Evolutionary conservation across 2,888 invertebrate genomes (phyloP).

Genomic region (Marronus borbonicus): DNA sequence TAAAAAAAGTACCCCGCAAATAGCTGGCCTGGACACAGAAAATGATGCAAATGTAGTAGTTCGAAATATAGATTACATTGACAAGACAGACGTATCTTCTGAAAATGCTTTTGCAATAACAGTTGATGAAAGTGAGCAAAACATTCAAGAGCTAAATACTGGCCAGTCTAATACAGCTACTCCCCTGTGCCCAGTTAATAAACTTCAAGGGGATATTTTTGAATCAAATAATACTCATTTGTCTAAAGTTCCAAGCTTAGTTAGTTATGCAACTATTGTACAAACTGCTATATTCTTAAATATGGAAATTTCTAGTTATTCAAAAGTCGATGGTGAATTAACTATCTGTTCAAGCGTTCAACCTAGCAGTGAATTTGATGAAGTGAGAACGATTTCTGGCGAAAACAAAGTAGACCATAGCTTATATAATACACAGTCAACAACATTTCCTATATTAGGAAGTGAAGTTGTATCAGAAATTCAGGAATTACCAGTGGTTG

Average conservation of each 20-base stretch:
- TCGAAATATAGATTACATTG: too few relatives aligned
- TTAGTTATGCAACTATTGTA: not conserved
- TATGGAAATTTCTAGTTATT: constrained; percentile 24
- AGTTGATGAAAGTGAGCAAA: not conserved
- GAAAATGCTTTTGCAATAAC: not conserved
- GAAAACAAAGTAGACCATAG: too few relatives aligned
- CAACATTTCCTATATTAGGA: not conserved
- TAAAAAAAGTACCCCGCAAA: too few relatives aligned
- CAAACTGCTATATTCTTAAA: not conserved
- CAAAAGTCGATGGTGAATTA: not conserved
- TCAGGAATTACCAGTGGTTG: not conserved
- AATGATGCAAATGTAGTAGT: too few relatives aligned
- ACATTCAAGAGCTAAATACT: not conserved
- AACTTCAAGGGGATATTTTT: not conserved
- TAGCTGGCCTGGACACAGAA: too few relatives aligned
- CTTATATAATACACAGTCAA: too few relatives aligned
- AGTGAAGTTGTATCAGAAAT: not conserved
- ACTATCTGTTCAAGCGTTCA: too few relatives aligned
- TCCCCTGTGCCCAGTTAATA: not conserved
- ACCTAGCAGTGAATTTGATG: too few relatives aligned
- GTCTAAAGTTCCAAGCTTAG: too few relatives aligned
- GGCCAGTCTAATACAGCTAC: not conserved
- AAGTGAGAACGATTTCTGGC: too few relatives aligned
- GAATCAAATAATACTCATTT: not conserved
- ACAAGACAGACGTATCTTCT: too few relatives aligned